Conservation (phyloP, 2,113 vertebrate genomes). For the Notiomystis cincta region DNA sequence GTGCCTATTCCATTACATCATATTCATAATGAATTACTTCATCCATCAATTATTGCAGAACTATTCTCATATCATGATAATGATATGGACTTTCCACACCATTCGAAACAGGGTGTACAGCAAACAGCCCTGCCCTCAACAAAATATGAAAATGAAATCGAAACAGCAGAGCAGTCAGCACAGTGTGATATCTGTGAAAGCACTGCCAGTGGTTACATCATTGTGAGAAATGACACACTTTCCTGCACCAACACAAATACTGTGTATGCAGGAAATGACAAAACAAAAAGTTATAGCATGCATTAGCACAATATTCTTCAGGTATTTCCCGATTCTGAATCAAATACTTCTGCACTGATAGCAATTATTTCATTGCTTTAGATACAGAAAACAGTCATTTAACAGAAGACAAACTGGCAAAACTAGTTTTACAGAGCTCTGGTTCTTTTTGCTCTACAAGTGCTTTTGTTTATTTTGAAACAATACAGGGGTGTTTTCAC, state of each 20-base stretch:
- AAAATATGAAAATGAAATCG: conserved; percentile 15
- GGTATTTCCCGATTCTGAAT: neutral
- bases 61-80: neutral
- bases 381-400: neutral
- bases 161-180: conserved; percentile 1
- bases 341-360: neutral
- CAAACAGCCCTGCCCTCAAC: neutral
- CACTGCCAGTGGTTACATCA: neutral
- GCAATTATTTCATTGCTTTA: neutral
- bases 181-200: neutral
- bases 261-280: neutral
- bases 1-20: conserved; percentile 8
- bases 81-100: neutral
- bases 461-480: neutral
- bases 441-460: neutral
- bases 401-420: neutral
- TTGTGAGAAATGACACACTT: neutral
- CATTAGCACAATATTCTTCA: neutral
- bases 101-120: neutral
- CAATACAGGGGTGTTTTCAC: neutral
- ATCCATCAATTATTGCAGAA: conserved; percentile 10
- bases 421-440: neutral
- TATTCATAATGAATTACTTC: conserved; percentile 38
- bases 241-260: neutral
- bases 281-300: neutral